A percentile compares a stretch with the other conserved stretches of the same genome.
These are phyloP conservation scores for Hetaerina americana DNA, from an alignment of 1,140 invertebrate genomes.

Conservation along the genomic window DNA sequence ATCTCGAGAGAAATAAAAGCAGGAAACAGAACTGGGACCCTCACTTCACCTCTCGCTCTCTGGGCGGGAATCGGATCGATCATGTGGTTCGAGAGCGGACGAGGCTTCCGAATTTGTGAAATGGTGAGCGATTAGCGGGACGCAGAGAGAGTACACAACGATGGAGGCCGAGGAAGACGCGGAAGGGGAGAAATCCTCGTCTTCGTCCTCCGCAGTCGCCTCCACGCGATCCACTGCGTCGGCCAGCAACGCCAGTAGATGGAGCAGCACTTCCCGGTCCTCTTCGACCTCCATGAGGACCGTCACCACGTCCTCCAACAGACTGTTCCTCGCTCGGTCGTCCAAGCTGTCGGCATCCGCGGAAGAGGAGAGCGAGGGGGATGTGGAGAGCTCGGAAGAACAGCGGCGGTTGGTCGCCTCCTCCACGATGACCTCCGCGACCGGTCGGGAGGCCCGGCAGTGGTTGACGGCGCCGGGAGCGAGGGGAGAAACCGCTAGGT, in stretches of 20 bases:
- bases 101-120: too few relatives aligned
- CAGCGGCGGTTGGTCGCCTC: background rate
- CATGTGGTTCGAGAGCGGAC: too few relatives aligned
- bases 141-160: too few relatives aligned
- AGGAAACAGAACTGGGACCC: too few relatives aligned
- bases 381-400: background rate
- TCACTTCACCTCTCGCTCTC: too few relatives aligned
- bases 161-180: background rate
- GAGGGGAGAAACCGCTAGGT: slow-evolving; percentile 44
- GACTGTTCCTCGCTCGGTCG: background rate
- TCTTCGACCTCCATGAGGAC: background rate
- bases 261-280: background rate
- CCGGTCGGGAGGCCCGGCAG: slow-evolving; percentile 18
- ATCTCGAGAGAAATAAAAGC: too few relatives aligned
- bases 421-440: background rate
- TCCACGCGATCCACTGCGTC: background rate
- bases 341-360: background rate
- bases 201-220: background rate
- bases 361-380: background rate
- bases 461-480: slow-evolving; percentile 34
- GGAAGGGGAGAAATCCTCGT: too few relatives aligned
- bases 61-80: too few relatives aligned
- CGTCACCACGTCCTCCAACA: background rate
- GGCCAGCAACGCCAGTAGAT: background rate
- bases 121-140: too few relatives aligned